These are phyloP conservation scores for Phrynocephalus vlangalii DNA, from an alignment of 2,797 vertebrate species.

Conservation along the genomic window DNA sequence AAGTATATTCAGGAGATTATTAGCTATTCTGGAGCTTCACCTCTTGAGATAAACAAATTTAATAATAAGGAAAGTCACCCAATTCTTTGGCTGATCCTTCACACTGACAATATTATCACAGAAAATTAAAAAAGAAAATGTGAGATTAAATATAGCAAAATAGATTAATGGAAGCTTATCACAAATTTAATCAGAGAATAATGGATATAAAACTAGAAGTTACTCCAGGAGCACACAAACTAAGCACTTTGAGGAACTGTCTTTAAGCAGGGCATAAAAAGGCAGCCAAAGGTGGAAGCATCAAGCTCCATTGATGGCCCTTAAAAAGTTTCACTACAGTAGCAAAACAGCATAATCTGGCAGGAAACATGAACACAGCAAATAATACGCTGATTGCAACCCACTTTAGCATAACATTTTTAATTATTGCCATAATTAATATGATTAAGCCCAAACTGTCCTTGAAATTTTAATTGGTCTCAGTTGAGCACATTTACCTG, in stretches of 20 bases:
- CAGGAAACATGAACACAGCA: constrained; percentile 71
- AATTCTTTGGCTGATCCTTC: not conserved
- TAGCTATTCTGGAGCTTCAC: too few species aligned
- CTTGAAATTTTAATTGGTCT: constrained; percentile 71
- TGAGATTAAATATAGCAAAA: not conserved
- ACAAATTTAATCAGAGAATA: not conserved
- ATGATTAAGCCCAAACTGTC: constrained; percentile 72
- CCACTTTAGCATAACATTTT: constrained; percentile 72
- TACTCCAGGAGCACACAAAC: not conserved
- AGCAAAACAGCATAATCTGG: constrained; percentile 67
- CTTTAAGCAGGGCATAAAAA: not conserved
- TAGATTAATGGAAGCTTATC: not conserved
- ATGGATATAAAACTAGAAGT: not conserved
- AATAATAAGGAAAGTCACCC: not conserved
- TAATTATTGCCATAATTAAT: constrained; percentile 79
- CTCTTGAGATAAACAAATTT: too few species aligned
- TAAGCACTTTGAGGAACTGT: not conserved
- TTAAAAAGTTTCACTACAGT: constrained; percentile 44
- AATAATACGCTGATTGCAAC: constrained; percentile 77
- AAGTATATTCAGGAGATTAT: too few species aligned
- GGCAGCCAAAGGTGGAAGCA: not conserved
- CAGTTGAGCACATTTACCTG: constrained; percentile 64
- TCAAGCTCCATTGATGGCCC: not conserved
- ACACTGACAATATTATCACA: not conserved
- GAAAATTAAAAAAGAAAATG: not conserved